These are phyloP conservation scores for Gallinago solitaria DNA, from an alignment of 2,797 vertebrate species.

Conservation along the genomic window DNA sequence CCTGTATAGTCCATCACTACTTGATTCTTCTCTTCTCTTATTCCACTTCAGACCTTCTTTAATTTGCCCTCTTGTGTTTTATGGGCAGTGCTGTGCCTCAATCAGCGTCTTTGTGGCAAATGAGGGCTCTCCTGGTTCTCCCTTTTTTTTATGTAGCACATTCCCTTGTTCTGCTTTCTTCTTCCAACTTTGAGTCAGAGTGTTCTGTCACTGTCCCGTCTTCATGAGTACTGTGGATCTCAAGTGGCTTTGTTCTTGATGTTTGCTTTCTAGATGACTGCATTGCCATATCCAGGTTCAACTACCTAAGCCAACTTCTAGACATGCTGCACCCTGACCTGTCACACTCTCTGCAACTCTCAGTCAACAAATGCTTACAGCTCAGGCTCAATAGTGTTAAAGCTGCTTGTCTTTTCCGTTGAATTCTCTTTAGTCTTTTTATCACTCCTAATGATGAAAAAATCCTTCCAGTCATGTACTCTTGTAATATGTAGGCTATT, in stretches of 20 bases:
- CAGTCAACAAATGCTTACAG: not conserved
- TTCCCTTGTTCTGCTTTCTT: not conserved
- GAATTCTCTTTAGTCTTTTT: not conserved
- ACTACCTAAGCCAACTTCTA: not conserved
- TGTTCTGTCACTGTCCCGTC: not conserved
- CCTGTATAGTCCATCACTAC: not conserved
- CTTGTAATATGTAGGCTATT: not conserved
- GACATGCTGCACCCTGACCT: not conserved
- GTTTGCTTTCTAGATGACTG: not conserved
- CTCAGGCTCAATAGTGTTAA: constrained; percentile 1
- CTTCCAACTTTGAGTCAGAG: not conserved
- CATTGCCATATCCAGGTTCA: not conserved
- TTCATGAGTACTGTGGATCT: not conserved
- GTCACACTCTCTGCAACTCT: not conserved
- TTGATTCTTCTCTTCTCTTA: not conserved
- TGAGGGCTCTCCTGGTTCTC: not conserved
- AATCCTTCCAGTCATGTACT: not conserved
- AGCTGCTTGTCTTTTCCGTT: constrained; percentile 17
- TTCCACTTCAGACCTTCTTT: not conserved
- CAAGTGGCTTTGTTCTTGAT: constrained; percentile 9
- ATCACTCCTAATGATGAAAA: constrained; percentile 14
- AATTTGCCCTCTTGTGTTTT: not conserved
- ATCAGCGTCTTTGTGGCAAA: not conserved
- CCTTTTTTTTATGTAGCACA: not conserved
- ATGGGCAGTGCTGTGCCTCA: not conserved